Percentiles rank a stretch among this genome's conserved stretches.
phyloP scores from a whole-genome alignment of 1,140 invertebrate genomes.

The Laodelphax striatellus region DNA sequence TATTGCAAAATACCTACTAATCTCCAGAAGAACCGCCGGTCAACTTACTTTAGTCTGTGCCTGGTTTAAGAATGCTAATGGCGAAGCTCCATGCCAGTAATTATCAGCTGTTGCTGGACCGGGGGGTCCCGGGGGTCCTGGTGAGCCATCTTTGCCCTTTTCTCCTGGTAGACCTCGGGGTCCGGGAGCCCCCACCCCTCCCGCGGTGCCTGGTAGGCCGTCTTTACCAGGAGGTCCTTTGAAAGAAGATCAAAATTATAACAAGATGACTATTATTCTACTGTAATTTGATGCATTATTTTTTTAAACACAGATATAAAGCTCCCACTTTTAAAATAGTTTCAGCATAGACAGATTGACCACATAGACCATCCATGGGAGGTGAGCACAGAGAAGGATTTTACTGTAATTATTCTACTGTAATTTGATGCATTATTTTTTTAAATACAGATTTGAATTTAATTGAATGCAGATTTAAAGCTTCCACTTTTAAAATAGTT shows the following conservation, averaged over 20 bases:
- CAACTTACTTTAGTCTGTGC: conserved; percentile 20
- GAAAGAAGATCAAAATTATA: background rate
- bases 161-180: conserved; percentile 51
- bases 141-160: conserved; percentile 51
- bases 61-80: conserved; percentile 58
- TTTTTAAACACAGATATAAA: background rate
- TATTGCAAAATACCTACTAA: too few species aligned
- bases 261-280: background rate
- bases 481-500: too few species aligned
- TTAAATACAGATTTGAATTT: too few species aligned
- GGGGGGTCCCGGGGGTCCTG: conserved; percentile 55
- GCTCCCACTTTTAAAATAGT: too few species aligned
- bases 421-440: background rate
- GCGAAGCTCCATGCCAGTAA: conserved; percentile 58
- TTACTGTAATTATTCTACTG: too few species aligned
- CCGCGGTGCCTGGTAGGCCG: conserved; percentile 57
- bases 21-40: too few species aligned
- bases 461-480: too few species aligned
- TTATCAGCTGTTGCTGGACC: conserved; percentile 53
- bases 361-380: too few species aligned
- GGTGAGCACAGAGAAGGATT: too few species aligned
- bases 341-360: too few species aligned
- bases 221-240: conserved; percentile 53
- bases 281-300: background rate
- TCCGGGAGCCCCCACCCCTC: conserved; percentile 53